A percentile compares a stretch with the other conserved stretches of the same genome.
Evolutionary conservation across 2,797 vertebrate genomes (phyloP).

Genomic region (Anguilla megastoma): DNA sequence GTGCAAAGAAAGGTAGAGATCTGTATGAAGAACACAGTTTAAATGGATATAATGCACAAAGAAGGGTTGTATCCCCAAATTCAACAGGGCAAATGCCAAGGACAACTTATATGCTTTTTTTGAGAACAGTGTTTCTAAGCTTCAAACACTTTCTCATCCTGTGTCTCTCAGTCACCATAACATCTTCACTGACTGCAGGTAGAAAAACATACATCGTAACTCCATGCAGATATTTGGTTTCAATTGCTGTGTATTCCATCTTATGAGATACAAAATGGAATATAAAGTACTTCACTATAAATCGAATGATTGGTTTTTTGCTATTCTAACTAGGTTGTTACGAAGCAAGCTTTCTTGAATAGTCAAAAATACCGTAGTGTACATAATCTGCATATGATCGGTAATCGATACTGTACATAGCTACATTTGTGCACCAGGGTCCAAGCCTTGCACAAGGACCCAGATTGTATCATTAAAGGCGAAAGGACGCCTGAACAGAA

Average conservation of each 20-base stretch:
- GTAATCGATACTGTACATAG: neutral
- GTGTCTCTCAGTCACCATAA: neutral
- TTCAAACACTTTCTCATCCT: neutral
- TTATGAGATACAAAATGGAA: neutral
- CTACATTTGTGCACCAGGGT: neutral
- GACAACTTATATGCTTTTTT: neutral
- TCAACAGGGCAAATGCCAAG: neutral
- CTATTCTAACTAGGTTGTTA: neutral
- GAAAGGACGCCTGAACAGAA: neutral
- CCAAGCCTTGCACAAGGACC: neutral
- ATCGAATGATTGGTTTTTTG: neutral
- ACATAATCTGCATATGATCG: neutral
- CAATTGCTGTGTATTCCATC: neutral
- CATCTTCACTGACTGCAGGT: neutral
- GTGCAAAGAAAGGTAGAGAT: constrained; percentile 6
- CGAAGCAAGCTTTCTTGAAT: no score
- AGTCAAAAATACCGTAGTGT: neutral
- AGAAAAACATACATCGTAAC: neutral
- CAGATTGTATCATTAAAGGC: neutral
- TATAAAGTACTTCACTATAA: neutral
- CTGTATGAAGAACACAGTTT: neutral
- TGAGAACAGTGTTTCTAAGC: neutral
- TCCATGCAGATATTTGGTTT: neutral
- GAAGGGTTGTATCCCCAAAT: neutral
- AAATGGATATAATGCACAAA: neutral